Base-by-base conservation (phyloP, 2,797 vertebrate genomes). In the Rhadinocentrus ornatus region DNA sequence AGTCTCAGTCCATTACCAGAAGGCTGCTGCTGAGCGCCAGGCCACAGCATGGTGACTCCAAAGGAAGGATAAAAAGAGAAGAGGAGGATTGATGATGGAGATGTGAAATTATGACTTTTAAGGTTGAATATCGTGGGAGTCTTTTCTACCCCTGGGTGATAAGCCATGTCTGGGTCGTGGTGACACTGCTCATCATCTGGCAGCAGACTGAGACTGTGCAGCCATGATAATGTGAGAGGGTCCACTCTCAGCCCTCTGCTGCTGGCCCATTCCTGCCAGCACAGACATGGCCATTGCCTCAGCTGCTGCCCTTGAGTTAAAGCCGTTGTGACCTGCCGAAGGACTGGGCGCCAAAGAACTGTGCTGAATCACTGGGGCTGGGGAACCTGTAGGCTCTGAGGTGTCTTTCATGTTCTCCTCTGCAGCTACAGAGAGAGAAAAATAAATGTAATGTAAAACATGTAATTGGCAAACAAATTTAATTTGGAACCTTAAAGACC, bases 261-360 rank as follows among this genome's bases (percentile, higher is more conserved):
- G 93, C 91, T 95, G 96, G 70, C 97, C 97, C 97, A 98, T 96
- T 82, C 97, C 97, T 1, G 97, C 95, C 88, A 99, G 95, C 90
- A 98, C 97, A 0, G 97, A 99, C 81, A 96, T 98, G 84, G 97
- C 97, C 81, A 98, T 96, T 8, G 96, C 96, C 87, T 99, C 97
- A 0, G 97, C 97, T 24, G 97, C 97, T 12, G 96, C 97, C 73
- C 96, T 95, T 18, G 96, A 93, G 55, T 90, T 96, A 82, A 98
- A 87, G 77, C 97, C 96, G 44, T 97, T 98, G 62, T 95, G 95
- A 13, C 95, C 94, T 20, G 75, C 66, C 1, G 93, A 92, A 55
- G 91, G 93, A 84, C 90, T 93, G 57, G 62, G 86, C 4, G 96
- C 93, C 88, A 95, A 89, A 2, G 97, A 98, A 91, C 97, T 96